Conservation (phyloP, 2,888 invertebrate species). For the Lasioglossum oenotherae region DNA sequence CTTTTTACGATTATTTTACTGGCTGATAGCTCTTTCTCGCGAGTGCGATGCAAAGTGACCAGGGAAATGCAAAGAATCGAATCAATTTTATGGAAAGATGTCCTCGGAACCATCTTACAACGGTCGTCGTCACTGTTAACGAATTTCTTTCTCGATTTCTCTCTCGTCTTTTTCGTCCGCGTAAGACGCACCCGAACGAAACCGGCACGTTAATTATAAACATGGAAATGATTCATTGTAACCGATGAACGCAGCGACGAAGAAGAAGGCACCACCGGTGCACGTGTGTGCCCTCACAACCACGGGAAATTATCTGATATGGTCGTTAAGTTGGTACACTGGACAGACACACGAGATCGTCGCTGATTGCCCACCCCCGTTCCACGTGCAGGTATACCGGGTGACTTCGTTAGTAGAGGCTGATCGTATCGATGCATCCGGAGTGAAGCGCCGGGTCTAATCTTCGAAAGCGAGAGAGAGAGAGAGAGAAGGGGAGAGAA, state of each 20-base stretch:
- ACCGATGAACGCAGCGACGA: conserved; percentile 22
- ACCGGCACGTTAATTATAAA: conserved; percentile 46
- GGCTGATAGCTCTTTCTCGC: neutral
- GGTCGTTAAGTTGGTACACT: conserved; percentile 64
- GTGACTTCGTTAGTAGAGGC: conserved; percentile 75
- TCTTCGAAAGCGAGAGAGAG: conserved; percentile 54
- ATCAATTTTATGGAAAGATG: neutral
- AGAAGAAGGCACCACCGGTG: neutral
- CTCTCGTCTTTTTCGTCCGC: neutral
- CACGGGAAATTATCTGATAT: conserved; percentile 62
- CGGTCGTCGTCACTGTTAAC: neutral
- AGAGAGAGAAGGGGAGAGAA: neutral
- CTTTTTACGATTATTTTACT: neutral
- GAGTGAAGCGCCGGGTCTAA: conserved; percentile 72
- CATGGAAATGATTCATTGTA: conserved; percentile 48
- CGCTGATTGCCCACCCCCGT: conserved; percentile 73
- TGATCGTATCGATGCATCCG: conserved; percentile 76
- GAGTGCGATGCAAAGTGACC: neutral
- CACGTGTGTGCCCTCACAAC: conserved; percentile 27
- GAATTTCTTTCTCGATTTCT: too few species aligned
- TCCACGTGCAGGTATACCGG: conserved; percentile 75
- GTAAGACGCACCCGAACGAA: conserved; percentile 13
- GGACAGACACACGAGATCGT: conserved; percentile 72
- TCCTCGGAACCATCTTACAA: neutral
- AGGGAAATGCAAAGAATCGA: neutral